Evolutionary conservation across 2,113 vertebrate genomes (phyloP).

Genomic region (Puntigrus tetrazona): DNA sequence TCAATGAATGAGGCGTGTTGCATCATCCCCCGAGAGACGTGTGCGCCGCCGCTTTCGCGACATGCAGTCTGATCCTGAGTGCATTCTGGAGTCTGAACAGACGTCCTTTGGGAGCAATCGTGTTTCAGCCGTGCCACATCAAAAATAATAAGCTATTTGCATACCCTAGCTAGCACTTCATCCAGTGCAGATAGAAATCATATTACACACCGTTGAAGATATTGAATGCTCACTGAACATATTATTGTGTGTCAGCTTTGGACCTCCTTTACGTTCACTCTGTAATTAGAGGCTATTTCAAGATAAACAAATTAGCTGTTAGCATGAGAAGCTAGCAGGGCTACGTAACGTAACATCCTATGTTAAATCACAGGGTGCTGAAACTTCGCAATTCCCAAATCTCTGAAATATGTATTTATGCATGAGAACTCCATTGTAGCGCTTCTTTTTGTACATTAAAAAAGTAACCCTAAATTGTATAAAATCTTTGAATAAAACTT

Average conservation of each 20-base stretch:
- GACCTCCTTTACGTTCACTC: background rate
- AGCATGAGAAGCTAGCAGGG: background rate
- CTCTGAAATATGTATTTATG: background rate
- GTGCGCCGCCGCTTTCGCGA: background rate
- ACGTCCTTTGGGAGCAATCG: slow-evolving; percentile 8
- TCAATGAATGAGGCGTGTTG: background rate
- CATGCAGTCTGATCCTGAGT: slow-evolving; percentile 13
- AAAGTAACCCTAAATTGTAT: background rate
- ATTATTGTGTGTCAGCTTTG: background rate
- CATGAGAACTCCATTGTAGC: background rate
- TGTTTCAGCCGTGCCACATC: background rate
- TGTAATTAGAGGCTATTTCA: background rate
- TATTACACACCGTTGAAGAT: background rate
- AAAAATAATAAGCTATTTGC: slow-evolving; percentile 44
- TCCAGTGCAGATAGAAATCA: background rate
- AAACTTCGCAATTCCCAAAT: background rate
- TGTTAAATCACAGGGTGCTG: background rate
- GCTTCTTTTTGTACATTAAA: background rate
- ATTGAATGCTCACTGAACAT: background rate
- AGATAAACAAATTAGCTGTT: background rate
- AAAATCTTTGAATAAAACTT: background rate
- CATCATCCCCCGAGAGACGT: background rate
- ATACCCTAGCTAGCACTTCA: slow-evolving; percentile 16
- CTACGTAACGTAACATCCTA: background rate
- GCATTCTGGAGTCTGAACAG: slow-evolving; percentile 24